These are phyloP conservation scores for Gryllus longicercus DNA, from an alignment of 2,888 invertebrate genomes.

Conservation along the genomic window DNA sequence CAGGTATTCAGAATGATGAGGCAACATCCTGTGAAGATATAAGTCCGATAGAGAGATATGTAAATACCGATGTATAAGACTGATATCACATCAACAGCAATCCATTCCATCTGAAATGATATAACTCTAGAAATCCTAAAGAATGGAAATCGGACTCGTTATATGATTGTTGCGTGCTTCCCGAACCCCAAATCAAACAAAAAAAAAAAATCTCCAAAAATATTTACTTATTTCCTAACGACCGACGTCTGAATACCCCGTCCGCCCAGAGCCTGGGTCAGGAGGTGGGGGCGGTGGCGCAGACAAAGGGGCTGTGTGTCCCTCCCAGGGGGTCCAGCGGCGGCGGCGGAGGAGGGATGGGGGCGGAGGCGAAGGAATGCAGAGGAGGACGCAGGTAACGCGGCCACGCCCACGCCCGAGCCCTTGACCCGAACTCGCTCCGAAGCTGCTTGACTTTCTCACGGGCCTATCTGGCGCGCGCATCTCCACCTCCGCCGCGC, in stretches of 20 bases:
- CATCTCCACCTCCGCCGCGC: background rate
- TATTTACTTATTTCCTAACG: background rate
- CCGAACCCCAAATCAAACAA: no score
- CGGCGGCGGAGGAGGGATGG: background rate
- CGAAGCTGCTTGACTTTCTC: background rate
- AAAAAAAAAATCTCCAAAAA: background rate
- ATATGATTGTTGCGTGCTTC: no score
- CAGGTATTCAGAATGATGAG: no score
- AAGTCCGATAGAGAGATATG: no score
- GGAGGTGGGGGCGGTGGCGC: background rate
- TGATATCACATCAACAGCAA: no score
- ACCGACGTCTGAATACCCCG: background rate
- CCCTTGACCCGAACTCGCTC: background rate
- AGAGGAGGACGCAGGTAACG: background rate
- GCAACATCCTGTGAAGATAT: no score
- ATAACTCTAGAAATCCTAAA: no score
- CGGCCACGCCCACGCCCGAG: conserved; percentile 4
- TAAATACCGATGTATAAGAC: no score
- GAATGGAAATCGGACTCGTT: no score
- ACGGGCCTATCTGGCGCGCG: background rate
- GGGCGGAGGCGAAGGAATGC: background rate
- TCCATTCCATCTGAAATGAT: no score
- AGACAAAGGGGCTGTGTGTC: background rate
- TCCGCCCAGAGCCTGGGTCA: background rate
- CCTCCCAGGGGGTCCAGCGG: background rate